Percentiles rank a stretch among this genome's conserved stretches.
Evolutionary conservation across 2,888 invertebrate species (phyloP).

Genomic region (Apomyelois bistriatella): DNA sequence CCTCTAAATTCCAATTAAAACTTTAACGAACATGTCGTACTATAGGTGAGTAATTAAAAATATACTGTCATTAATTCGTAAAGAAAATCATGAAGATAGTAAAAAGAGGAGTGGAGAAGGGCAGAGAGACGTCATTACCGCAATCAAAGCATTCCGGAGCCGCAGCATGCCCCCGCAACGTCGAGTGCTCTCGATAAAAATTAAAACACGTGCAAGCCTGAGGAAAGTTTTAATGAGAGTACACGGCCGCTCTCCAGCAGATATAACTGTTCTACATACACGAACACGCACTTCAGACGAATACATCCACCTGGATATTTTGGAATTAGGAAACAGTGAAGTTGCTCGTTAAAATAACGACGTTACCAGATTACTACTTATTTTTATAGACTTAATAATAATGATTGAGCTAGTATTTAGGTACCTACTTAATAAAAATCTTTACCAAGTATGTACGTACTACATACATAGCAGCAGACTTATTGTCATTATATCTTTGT

Average conservation of each 20-base stretch:
- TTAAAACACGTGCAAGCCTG: conserved; percentile 79
- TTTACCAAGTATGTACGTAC: too few relatives aligned
- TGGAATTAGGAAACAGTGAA: not conserved
- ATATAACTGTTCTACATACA: conserved; percentile 9
- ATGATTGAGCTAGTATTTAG: too few relatives aligned
- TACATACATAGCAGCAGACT: too few relatives aligned
- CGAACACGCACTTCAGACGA: conserved; percentile 9
- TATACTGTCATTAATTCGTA: conserved; percentile 58
- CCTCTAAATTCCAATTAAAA: not conserved
- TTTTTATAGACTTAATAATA: not conserved
- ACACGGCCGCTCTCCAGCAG: conserved; percentile 39
- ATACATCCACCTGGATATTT: conserved; percentile 8
- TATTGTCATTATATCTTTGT: too few relatives aligned
- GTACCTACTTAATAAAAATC: too few relatives aligned
- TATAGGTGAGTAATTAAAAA: conserved; percentile 43
- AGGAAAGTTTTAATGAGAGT: conserved; percentile 80
- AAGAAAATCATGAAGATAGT: conserved; percentile 68
- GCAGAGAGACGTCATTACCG: conserved; percentile 74
- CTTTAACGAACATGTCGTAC: conserved; percentile 16
- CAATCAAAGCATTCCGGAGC: conserved; percentile 72
- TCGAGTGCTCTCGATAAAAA: conserved; percentile 79
- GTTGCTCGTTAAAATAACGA: not conserved
- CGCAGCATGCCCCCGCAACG: conserved; percentile 62
- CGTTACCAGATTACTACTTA: too few relatives aligned
- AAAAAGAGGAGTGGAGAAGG: conserved; percentile 51